phyloP scores from a whole-genome alignment of 2,888 invertebrate species.

The Trichacis sp. region DNA sequence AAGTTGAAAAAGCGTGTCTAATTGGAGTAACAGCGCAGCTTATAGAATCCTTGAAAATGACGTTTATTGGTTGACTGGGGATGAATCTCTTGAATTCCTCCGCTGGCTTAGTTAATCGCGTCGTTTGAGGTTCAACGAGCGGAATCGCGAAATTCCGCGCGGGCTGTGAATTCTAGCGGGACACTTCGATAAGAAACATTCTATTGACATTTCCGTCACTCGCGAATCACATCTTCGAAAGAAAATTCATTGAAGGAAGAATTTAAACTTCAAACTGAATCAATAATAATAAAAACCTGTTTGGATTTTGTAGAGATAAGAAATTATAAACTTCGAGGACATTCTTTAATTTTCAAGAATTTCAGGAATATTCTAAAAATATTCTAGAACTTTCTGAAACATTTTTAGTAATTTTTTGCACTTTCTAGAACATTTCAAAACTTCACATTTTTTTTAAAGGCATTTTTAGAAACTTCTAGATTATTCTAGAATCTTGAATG shows the following conservation, averaged over 20 bases:
- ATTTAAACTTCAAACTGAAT: background rate
- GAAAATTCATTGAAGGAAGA: background rate
- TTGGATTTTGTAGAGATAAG: too few species aligned
- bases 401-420: too few species aligned
- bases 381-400: too few species aligned
- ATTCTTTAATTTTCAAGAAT: too few species aligned
- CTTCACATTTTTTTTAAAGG: too few species aligned
- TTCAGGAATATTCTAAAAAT: too few species aligned
- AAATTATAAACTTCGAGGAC: too few species aligned
- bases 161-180: conserved; percentile 33
- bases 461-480: too few species aligned
- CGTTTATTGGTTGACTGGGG: conserved; percentile 17
- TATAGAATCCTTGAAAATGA: background rate
- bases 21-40: background rate
- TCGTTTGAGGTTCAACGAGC: conserved; percentile 37
- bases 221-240: conserved; percentile 10
- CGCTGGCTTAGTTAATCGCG: conserved; percentile 24
- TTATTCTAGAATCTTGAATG: too few species aligned
- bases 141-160: conserved; percentile 31
- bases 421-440: too few species aligned
- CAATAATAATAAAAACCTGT: too few species aligned
- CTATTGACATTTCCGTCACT: conserved; percentile 32
- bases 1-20: background rate
- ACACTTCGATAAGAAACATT: conserved; percentile 33
- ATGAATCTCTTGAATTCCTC: conserved; percentile 27